Evolutionary conservation across 2,113 vertebrate species (phyloP).

Genomic region (Cynocephalus volans): DNA sequence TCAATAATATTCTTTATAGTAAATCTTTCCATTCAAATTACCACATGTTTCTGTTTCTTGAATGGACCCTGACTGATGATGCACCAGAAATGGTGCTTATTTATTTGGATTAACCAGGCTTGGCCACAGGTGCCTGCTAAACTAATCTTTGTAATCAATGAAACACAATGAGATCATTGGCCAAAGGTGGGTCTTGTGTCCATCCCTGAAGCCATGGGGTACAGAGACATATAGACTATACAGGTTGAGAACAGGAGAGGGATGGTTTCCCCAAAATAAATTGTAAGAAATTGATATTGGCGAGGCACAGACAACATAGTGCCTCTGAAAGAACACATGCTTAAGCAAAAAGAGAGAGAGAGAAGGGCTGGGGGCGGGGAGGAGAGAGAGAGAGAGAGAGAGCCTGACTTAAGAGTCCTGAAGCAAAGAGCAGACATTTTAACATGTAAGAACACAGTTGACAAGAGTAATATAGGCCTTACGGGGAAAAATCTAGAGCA

Average conservation of each 20-base stretch:
- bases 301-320: neutral
- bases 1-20: neutral
- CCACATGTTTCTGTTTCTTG: neutral
- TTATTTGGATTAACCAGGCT: neutral
- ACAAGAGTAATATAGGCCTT: neutral
- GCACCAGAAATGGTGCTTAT: neutral
- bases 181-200: neutral
- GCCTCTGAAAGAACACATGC: neutral
- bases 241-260: neutral
- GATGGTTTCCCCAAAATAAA: neutral
- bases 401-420: neutral
- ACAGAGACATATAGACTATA: neutral
- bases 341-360: neutral
- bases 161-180: neutral
- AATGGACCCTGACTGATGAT: neutral
- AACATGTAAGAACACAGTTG: neutral
- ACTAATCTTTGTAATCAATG: neutral
- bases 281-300: neutral
- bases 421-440: slow-evolving; percentile 16
- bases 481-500: neutral
- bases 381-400: neutral
- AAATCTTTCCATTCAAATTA: neutral
- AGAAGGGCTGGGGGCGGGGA: neutral
- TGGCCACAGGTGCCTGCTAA: neutral
- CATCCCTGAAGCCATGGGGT: neutral